Evolutionary conservation across 2,797 vertebrate species (phyloP).

Genomic region (Enteromius anoplus): DNA sequence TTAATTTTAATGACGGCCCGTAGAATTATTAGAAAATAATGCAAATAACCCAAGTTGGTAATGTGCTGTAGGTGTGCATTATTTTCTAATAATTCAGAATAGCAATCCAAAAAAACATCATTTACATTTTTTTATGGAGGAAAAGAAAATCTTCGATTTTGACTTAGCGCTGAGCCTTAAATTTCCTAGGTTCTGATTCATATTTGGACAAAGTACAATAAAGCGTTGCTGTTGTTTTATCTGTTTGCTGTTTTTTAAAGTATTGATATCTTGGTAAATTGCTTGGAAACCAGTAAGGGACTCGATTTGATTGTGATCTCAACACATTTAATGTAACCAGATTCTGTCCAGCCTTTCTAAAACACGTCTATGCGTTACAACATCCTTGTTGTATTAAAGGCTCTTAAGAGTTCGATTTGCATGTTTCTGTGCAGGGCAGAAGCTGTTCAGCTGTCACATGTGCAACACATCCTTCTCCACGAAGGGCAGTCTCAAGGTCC

Average conservation of each 20-base stretch:
- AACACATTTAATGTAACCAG: background rate
- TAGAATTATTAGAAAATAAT: background rate
- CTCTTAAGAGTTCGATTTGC: background rate
- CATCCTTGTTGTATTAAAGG: background rate
- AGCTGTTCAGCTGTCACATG: constrained; percentile 96
- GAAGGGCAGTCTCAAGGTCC: constrained; percentile 97
- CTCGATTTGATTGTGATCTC: background rate
- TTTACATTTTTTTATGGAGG: background rate
- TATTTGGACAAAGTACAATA: background rate
- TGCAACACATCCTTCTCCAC: constrained; percentile 98
- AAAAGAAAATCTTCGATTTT: background rate
- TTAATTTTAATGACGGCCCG: background rate
- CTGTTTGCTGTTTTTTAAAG: background rate
- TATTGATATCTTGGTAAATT: too few relatives aligned
- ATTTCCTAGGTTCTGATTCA: background rate
- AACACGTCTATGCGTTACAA: background rate
- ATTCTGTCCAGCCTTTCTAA: background rate
- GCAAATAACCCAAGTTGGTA: background rate
- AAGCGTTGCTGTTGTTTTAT: background rate
- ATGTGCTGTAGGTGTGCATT: background rate
- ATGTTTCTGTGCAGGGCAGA: constrained; percentile 85
- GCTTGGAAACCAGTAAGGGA: too few relatives aligned
- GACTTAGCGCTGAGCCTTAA: background rate
- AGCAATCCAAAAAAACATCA: background rate
- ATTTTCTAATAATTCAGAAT: background rate